Conservation (phyloP, 2,888 invertebrate species). For the Harpalus rufipes region DNA sequence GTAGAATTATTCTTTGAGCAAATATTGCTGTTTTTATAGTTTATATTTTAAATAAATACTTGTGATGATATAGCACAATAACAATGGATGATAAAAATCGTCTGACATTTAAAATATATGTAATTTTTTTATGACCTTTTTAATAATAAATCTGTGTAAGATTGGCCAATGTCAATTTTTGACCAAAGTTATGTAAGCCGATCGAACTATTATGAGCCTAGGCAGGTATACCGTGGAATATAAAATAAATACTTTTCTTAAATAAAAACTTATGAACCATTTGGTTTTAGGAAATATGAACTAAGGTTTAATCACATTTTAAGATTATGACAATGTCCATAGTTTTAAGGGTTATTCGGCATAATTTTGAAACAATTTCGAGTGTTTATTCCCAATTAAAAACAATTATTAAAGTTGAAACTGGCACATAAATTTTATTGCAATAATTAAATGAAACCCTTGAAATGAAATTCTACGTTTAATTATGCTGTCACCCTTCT, state of each 20-base stretch:
- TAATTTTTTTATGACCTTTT: too few species aligned
- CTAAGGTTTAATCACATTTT: not conserved
- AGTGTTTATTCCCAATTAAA: slow-evolving; percentile 26
- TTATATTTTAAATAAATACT: not conserved
- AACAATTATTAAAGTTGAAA: slow-evolving; percentile 44
- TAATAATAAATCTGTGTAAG: too few species aligned
- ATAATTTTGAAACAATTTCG: slow-evolving; percentile 8
- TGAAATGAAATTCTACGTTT: slow-evolving; percentile 41
- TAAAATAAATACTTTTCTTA: too few species aligned
- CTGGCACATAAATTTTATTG: slow-evolving; percentile 40
- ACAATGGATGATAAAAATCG: too few species aligned
- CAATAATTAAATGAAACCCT: slow-evolving; percentile 43
- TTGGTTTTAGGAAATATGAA: not conserved
- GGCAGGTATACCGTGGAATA: too few species aligned
- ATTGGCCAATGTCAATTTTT: too few species aligned
- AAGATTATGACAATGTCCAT: not conserved
- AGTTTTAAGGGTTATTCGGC: not conserved
- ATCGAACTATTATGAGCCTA: too few species aligned
- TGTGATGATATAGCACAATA: too few species aligned
- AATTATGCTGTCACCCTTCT: slow-evolving; percentile 41
- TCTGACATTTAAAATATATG: too few species aligned
- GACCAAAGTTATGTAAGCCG: too few species aligned
- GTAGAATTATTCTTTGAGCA: not conserved
- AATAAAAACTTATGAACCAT: too few species aligned
- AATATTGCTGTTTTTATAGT: not conserved